Percentiles rank a stretch among this genome's conserved stretches.
phyloP scores from a whole-genome alignment of 2,888 invertebrate species.

The Malthinus seriepunctatus region DNA sequence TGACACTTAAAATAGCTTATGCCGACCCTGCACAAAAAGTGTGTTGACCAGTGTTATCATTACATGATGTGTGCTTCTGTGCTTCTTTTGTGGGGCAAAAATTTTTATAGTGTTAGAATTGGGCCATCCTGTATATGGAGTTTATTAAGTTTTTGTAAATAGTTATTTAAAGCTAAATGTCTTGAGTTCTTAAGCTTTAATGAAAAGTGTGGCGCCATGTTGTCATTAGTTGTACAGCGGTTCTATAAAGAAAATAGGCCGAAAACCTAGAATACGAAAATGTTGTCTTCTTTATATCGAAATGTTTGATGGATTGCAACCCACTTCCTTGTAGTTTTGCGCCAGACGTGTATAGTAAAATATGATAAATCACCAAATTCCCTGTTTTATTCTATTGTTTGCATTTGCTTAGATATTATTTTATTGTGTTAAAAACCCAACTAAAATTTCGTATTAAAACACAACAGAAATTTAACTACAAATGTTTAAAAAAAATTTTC shows the following conservation, averaged over 20 bases:
- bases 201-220: conserved; percentile 25
- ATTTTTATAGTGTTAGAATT: too few relatives aligned
- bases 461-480: not conserved
- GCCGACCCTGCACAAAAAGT: too few relatives aligned
- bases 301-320: conserved; percentile 37
- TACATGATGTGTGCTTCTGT: too few relatives aligned
- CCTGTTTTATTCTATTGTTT: conserved; percentile 35
- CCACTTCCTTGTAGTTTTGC: conserved; percentile 33
- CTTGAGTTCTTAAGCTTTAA: conserved; percentile 22
- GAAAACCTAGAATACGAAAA: conserved; percentile 32
- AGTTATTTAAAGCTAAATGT: conserved; percentile 24
- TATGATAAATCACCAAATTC: conserved; percentile 36
- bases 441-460: conserved; percentile 1
- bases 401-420: conserved; percentile 28
- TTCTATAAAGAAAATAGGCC: conserved; percentile 27
- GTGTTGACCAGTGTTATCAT: too few relatives aligned
- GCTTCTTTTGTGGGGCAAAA: too few relatives aligned
- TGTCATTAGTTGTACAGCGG: conserved; percentile 28
- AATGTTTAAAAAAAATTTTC: not conserved
- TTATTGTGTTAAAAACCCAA: conserved; percentile 8
- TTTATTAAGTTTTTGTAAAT: not conserved
- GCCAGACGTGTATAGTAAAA: conserved; percentile 35
- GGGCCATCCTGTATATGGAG: too few relatives aligned
- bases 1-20: too few relatives aligned
- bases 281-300: conserved; percentile 36